Conservation (phyloP, 2,888 invertebrate species). For the Caradrina kadenii region DNA sequence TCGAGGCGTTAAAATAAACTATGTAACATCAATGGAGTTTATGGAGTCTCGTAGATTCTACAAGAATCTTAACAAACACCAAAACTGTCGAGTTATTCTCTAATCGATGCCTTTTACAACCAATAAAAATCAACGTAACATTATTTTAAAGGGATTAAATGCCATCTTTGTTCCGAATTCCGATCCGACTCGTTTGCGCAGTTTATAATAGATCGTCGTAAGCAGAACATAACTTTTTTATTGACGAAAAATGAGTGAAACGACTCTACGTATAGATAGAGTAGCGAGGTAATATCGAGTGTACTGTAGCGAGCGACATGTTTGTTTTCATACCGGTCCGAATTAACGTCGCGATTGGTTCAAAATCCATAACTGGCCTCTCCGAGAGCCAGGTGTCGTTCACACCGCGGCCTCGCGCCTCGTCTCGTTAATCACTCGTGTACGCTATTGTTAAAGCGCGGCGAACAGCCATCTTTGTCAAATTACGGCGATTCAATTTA, state of each 20-base stretch:
- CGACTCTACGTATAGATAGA: slow-evolving; percentile 78
- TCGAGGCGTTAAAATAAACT: slow-evolving; percentile 2
- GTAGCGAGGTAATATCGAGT: slow-evolving; percentile 66
- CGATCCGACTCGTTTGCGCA: slow-evolving; percentile 58
- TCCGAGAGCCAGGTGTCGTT: slow-evolving; percentile 91
- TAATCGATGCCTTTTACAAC: slow-evolving; percentile 27
- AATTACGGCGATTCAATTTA: slow-evolving; percentile 88
- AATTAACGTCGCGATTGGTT: slow-evolving; percentile 90
- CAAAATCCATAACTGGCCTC: slow-evolving; percentile 91
- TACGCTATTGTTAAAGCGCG: slow-evolving; percentile 89
- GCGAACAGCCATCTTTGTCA: slow-evolving; percentile 90
- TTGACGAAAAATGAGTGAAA: slow-evolving; percentile 80
- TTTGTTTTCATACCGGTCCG: slow-evolving; percentile 90
- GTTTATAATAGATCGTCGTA: slow-evolving; percentile 61
- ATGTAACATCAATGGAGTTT: slow-evolving; percentile 7
- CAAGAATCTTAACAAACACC: slow-evolving; percentile 5
- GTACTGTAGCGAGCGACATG: slow-evolving; percentile 81
- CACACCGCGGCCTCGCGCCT: slow-evolving; percentile 91
- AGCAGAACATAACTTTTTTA: slow-evolving; percentile 77
- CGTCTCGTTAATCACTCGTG: slow-evolving; percentile 90
- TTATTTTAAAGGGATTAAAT: slow-evolving; percentile 33
- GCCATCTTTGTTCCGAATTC: slow-evolving; percentile 27
- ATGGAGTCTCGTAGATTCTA: slow-evolving; percentile 13
- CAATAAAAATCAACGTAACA: slow-evolving; percentile 28
- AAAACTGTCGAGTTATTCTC: not conserved